Percentiles rank a stretch among this genome's conserved stretches.
Evolutionary conservation across 2,113 vertebrate species (phyloP).

Genomic region (Zosterops lateralis): DNA sequence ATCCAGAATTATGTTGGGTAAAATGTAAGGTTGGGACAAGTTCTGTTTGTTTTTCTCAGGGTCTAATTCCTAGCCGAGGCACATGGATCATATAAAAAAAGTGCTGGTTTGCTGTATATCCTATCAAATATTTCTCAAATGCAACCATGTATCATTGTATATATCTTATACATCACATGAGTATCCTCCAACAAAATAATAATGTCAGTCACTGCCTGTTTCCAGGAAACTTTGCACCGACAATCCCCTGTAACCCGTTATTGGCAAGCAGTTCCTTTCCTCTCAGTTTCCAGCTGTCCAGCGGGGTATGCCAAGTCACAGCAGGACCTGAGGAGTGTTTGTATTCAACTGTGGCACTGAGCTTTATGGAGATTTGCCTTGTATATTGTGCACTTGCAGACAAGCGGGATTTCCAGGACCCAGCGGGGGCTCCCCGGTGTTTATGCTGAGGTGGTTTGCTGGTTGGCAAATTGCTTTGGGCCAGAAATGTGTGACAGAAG

Average conservation of each 20-base stretch:
- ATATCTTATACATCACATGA: slow-evolving; percentile 32
- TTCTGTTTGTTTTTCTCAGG: slow-evolving; percentile 46
- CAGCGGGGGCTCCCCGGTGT: slow-evolving; percentile 80
- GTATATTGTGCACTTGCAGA: slow-evolving; percentile 83
- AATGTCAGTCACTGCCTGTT: slow-evolving; percentile 38
- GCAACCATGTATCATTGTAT: neutral
- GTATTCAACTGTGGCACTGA: slow-evolving; percentile 77
- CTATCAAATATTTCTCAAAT: neutral
- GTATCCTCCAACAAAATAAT: slow-evolving; percentile 69
- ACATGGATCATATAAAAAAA: slow-evolving; percentile 7
- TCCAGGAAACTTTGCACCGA: slow-evolving; percentile 72
- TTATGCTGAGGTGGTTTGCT: slow-evolving; percentile 87
- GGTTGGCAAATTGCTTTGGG: slow-evolving; percentile 74
- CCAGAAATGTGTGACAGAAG: slow-evolving; percentile 65
- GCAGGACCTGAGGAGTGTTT: slow-evolving; percentile 88
- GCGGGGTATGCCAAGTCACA: slow-evolving; percentile 93
- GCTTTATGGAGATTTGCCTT: slow-evolving; percentile 73
- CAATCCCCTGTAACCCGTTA: slow-evolving; percentile 78
- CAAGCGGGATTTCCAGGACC: slow-evolving; percentile 83
- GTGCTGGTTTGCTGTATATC: neutral
- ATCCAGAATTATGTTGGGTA: slow-evolving; percentile 66
- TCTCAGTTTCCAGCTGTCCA: slow-evolving; percentile 93
- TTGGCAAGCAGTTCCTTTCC: slow-evolving; percentile 85
- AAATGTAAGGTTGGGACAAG: slow-evolving; percentile 53
- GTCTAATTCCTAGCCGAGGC: slow-evolving; percentile 16